phyloP scores from a whole-genome alignment of 2,113 vertebrate genomes.

The Channa maculata region DNA sequence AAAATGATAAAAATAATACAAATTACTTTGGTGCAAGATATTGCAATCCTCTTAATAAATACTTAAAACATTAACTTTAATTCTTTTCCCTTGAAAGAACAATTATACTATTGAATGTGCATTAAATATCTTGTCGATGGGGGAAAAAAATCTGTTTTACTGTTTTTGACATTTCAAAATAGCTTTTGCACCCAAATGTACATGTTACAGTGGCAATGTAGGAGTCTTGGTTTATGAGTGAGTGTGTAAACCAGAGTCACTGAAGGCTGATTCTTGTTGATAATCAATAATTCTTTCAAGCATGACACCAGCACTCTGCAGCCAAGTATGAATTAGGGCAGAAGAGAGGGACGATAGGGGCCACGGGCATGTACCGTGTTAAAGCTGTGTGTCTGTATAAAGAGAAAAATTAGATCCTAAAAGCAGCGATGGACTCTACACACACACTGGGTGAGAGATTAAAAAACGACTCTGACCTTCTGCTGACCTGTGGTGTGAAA shows the following conservation, averaged over 20 bases:
- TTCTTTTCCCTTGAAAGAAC: no score
- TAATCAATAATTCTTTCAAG: slow-evolving; percentile 83
- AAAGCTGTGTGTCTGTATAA: background rate
- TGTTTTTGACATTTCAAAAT: no score
- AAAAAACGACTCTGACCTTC: slow-evolving; percentile 52
- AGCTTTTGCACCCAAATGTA: background rate
- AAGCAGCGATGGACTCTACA: slow-evolving; percentile 40
- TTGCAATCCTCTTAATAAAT: no score
- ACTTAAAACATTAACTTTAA: no score
- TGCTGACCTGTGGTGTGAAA: slow-evolving; percentile 36
- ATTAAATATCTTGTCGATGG: no score
- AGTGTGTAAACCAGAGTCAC: slow-evolving; percentile 25
- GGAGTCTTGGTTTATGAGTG: slow-evolving; percentile 3
- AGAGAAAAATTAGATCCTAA: slow-evolving; percentile 39
- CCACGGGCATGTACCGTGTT: background rate
- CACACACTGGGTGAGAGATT: slow-evolving; percentile 37
- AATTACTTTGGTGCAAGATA: no score
- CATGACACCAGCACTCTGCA: slow-evolving; percentile 78
- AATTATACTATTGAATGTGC: no score
- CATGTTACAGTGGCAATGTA: background rate
- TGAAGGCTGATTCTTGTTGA: slow-evolving; percentile 68
- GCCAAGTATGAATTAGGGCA: slow-evolving; percentile 44
- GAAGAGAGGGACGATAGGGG: slow-evolving; percentile 17
- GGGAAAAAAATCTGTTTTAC: no score
- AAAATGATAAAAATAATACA: no score